Evolutionary conservation across 2,113 vertebrate genomes (phyloP), one percentile per base, ranked within the genome.

Genomic region (Leiothrix lutea): DNA sequence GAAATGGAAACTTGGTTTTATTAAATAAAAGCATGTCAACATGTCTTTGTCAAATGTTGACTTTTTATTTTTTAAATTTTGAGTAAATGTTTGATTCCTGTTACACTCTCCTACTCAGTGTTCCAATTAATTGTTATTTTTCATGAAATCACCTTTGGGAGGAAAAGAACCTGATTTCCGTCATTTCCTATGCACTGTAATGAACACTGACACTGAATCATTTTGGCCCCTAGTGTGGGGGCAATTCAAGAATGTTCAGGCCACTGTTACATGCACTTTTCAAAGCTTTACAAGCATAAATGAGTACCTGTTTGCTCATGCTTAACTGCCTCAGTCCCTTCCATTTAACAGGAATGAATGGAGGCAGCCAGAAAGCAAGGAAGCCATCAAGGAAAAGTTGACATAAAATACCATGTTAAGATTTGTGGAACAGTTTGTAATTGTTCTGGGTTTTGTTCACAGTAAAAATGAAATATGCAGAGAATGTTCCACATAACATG

Each of bases 401-500:
- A 60, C 14, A 5, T 69, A 33, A 82, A 92, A 61, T 45, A 54
- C 21, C 25, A 4, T 11, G 16, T 45, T 45, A 51, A 36, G 33
- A 53, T 64, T 73, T 61, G 29, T 2, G 4, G 19, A 88, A 70
- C 31, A 58, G 23, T 65, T 87, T 70, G 36, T 92, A 91, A 91
- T 70, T 25, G 3, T 83, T 70, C 56, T 67, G 36, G n/a, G 17
- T 74, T 83, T 94, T 69, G 11, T 97, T 97, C 95, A 91, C 98
- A 99, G 99, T 99, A 74, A 99, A 99, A 98, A 98, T 99, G 98
- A 99, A 99, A 97, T 99, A 99, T 66, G 98, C 98, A 94, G 99
- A 99, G 97, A 99, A 99, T 33, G 99, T 99, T 97, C 99, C 99
- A 88, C 99, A 99, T 95, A 99, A 98, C 96, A 98, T 99, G 98